Evolutionary conservation across 2,888 invertebrate species (phyloP), one percentile per base, ranked within the genome.

Genomic region (Abrostola triplasia): DNA sequence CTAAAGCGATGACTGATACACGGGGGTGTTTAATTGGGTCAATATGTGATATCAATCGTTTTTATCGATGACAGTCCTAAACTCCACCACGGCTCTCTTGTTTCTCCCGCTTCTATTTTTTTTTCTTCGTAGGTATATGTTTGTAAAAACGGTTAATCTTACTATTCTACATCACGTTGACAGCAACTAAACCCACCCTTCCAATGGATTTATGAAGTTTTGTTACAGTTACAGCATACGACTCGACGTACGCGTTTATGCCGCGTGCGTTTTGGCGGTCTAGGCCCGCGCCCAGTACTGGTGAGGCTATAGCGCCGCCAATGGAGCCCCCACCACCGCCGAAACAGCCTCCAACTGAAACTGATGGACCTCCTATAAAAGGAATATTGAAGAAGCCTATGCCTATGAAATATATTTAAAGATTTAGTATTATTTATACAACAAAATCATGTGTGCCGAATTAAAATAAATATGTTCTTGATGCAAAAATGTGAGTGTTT

Each of bases 311-410:
- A 6, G 77, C 79, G 0, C 90, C 89, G 0, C 88, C 88, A 0
- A 82, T 86, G 82, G 92, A 92, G 58, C 85, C 89, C 0, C 87
- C 89, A 0, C 85, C 86, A 0, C 67, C 58, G 5, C 82, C 86
- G 0, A 90, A 88, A 66, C 83, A 88, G 60, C 84, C 88, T 0
- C 42, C 62, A 0, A 10, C 47, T 5, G 83, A 85, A 6, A 47
- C 61, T 6, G 77, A 76, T 2, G 79, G 70, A 5, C 73, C 73
- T 1, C 88, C 90, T 0, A 82, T 92, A n/a, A 94, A 91, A 63
- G 94, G 94, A 67, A 94, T 94, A 68, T 77, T 94, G 38, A 94
- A 94, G 71, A 94, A 92, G 83, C 93, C 94, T 0, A 94, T 94
- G 94, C 94, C 94, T 6, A 89, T 94, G 79, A 94, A 92, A 85